phyloP scores from a whole-genome alignment of 2,113 vertebrate genomes.

The Meriones unguiculatus region DNA sequence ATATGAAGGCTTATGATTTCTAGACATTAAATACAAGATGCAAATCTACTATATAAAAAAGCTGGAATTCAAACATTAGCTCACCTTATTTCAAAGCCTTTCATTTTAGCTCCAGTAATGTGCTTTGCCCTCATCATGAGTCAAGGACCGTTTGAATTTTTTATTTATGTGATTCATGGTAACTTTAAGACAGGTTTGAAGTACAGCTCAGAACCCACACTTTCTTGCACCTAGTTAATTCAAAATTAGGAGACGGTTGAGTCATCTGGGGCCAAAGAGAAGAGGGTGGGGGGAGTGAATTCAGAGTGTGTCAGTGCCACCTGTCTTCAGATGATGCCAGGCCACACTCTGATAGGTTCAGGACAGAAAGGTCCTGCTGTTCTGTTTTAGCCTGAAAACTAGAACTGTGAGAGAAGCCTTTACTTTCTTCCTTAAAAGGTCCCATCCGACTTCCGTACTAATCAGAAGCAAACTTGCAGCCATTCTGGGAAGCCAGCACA shows the following conservation, averaged over 20 bases:
- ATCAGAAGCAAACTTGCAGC: neutral
- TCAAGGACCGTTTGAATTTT: neutral
- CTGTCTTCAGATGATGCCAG: no score
- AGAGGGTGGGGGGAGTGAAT: neutral
- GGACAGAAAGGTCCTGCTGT: neutral
- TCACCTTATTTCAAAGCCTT: neutral
- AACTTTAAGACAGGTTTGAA: neutral
- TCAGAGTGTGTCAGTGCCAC: neutral
- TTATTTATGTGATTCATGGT: neutral
- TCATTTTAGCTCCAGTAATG: neutral
- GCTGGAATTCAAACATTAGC: neutral
- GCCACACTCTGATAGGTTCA: neutral
- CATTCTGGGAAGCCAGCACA: neutral
- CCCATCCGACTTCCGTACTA: neutral
- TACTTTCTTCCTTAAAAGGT: neutral
- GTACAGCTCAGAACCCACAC: neutral
- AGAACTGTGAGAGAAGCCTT: neutral
- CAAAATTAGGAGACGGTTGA: neutral
- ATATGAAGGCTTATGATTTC: neutral
- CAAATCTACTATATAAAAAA: neutral
- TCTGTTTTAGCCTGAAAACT: neutral
- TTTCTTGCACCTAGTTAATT: neutral
- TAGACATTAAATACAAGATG: neutral
- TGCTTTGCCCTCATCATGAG: neutral
- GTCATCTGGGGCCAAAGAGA: neutral